Evolutionary conservation across 1,140 invertebrate species (phyloP), one percentile per base, ranked within the genome.

Genomic region (Tribolium castaneum): DNA sequence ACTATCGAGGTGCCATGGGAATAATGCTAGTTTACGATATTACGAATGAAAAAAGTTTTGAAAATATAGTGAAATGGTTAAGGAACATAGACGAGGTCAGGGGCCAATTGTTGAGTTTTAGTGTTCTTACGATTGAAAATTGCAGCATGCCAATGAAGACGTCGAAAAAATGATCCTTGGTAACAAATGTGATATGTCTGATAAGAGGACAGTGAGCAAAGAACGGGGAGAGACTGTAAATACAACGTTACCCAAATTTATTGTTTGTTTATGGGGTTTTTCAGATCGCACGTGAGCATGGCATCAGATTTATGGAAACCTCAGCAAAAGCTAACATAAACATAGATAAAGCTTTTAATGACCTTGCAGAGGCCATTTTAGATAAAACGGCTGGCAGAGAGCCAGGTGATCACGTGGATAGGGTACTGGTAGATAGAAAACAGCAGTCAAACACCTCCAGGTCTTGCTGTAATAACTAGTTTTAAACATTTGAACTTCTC

Each of bases 141-240:
- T 89, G 45, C 84, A 98, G 95, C 98, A 99, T 91, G 98, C 98
- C 14, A 99, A 98, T 90, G 98, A 99, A 90, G 98, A 99, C 91
- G 98, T 99, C 70, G 98, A 99, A 85, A 99, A 99, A 88, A 99
- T 99, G 98, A 97, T 99, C 84, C 90, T 99, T 82, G 98, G 98
- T 70, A 99, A 99, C 88, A 99, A 99, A 90, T 99, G 97, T 93
- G 98, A 99, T 90, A 98, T 99, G 95, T 95, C 98, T 86, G 97
- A 98, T 84, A 98, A 97, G 89, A 91, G 98, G 88, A 94, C 97
- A 84, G 97, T 99, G 77, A 93, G 91, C 81, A 96, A 92, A 87
- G 95, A 97, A 83, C 90, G 92, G 84, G 97, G 97, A 83, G 95
- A 98, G 90, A 92, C 92, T 78, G 95, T 96, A 89, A 91, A 89